Conservation (phyloP, 2,113 vertebrate genomes). For the Oryzias woworae region DNA sequence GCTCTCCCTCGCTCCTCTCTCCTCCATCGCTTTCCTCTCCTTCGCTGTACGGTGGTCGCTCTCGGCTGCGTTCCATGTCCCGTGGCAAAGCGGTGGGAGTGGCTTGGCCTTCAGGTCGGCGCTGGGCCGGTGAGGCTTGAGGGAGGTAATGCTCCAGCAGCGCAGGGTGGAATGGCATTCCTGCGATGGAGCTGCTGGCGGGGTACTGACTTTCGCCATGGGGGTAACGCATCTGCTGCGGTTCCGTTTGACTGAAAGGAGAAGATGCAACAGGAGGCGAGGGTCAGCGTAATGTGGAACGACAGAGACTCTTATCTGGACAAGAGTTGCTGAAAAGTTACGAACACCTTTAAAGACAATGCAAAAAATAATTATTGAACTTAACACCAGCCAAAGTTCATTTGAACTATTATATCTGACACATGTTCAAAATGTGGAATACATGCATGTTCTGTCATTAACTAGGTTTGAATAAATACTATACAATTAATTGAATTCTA, state of each 20-base stretch:
- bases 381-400: too few relatives aligned
- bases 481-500: too few relatives aligned
- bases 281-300: too few relatives aligned
- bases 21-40: slow-evolving; percentile 88
- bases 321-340: too few relatives aligned
- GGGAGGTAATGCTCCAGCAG: slow-evolving; percentile 88
- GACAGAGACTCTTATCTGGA: too few relatives aligned
- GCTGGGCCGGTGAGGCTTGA: slow-evolving; percentile 65
- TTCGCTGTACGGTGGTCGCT: slow-evolving; percentile 86
- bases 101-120: slow-evolving; percentile 70
- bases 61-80: slow-evolving; percentile 54
- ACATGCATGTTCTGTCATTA: too few relatives aligned
- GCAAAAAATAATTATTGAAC: too few relatives aligned
- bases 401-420: too few relatives aligned
- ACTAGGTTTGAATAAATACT: too few relatives aligned
- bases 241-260: slow-evolving; percentile 81
- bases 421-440: too few relatives aligned
- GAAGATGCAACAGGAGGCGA: not conserved
- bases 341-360: too few relatives aligned
- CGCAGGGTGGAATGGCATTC: slow-evolving; percentile 80
- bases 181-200: slow-evolving; percentile 59
- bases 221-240: slow-evolving; percentile 81
- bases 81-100: slow-evolving; percentile 59
- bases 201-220: slow-evolving; percentile 82
- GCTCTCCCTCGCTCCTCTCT: slow-evolving; percentile 90